Conservation (phyloP, 1,140 invertebrate genomes). For the Psix sp. region DNA sequence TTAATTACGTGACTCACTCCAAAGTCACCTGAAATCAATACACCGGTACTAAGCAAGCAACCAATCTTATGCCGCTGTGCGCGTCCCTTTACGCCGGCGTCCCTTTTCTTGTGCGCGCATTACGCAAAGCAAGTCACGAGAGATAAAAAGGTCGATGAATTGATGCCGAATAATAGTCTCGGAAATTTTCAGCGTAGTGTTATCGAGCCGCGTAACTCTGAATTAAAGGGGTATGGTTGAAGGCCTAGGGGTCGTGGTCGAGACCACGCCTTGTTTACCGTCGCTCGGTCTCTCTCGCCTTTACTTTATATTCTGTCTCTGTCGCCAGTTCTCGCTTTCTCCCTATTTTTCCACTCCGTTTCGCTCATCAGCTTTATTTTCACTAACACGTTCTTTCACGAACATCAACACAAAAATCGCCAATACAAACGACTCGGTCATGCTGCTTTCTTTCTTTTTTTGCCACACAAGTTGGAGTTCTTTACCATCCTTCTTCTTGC, state of each 20-base stretch:
- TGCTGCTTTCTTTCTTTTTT: constrained; percentile 19
- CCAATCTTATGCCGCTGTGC: constrained; percentile 29
- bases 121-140: constrained; percentile 11
- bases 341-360: constrained; percentile 33
- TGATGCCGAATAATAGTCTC: constrained; percentile 31
- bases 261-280: constrained; percentile 63
- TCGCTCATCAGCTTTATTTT: constrained; percentile 27
- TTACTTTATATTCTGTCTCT: constrained; percentile 5
- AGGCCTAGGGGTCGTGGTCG: constrained; percentile 63
- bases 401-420: constrained; percentile 25
- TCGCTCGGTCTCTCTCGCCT: constrained; percentile 54
- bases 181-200: constrained; percentile 21
- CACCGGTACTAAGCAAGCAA: constrained; percentile 12
- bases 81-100: constrained; percentile 28
- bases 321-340: constrained; percentile 26
- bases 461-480: constrained; percentile 1
- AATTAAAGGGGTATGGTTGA: constrained; percentile 64
- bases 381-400: constrained; percentile 4
- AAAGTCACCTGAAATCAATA: constrained; percentile 46
- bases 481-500: constrained; percentile 12
- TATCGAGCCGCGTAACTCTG: constrained; percentile 56
- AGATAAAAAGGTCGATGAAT: constrained; percentile 23
- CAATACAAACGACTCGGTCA: constrained; percentile 16
- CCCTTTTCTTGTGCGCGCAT: constrained; percentile 24
- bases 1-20: constrained; percentile 42